Base-by-base conservation (phyloP, 2,113 vertebrate genomes). In the Calyptommatus sinebrachiatus region DNA sequence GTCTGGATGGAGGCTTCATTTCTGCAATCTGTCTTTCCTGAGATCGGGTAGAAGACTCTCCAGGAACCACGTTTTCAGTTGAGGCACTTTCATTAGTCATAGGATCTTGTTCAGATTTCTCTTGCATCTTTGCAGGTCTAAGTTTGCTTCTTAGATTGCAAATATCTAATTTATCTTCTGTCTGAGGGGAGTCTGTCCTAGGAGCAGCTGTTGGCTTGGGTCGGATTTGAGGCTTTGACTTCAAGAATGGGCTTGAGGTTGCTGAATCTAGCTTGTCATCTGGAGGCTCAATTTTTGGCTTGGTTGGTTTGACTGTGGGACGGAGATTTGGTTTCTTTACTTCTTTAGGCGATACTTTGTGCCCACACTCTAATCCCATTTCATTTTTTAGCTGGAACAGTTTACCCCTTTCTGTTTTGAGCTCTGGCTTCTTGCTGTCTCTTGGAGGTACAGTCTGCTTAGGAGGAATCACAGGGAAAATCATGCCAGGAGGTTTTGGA, bases 291-390 rank as follows among this genome's bases (percentile, higher is more conserved):
- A 94, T 12, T 91, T 97, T 98, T 77, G 95, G 90, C 81, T 96
- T 99, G 2, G 92, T 89, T 29, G 95, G 96, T 83, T 97, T 98
- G 53, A 96, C 92, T n/a, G 98, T 94, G 7, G 97, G 98, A 57
- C 98, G 97, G 50, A 99, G 95, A 84, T 97, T 97, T 73, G 98
- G 97, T 89, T 98, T 99, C 90, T 97, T 99, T 62, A 99, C 96
- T 83, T 99, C 98, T 87, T 98, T 99, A 89, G 95, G 97, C 1
- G 96, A 94, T 21, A 99, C 87, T 83, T 99, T 99, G 91, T 99
- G 98, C 61, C 98, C 98, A 26, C 97, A 98, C 88, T 99, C 98
- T 66, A 99, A 93, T 1, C 98, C 98, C 97, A 99, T 99, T 92
- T 99, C 98, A 0, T 99, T 99, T 66, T 94, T 96, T 80, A 97